A percentile compares a stretch with the other conserved stretches of the same genome.
Conservation (phyloP, 1,140 invertebrate species). For the Drosophila sulfurigaster region DNA sequence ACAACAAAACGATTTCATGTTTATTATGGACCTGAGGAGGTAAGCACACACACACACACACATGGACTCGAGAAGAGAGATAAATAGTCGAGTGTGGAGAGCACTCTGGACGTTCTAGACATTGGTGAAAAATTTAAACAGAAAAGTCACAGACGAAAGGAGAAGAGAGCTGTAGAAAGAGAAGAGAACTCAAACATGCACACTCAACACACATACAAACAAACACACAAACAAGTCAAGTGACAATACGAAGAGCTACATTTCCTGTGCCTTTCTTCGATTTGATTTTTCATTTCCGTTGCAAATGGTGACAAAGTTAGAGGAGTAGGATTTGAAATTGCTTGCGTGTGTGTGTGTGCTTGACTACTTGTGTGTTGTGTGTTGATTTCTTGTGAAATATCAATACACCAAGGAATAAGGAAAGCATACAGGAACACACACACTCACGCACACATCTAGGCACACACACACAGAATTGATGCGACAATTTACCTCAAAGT, state of each 20-base stretch:
- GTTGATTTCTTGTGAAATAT: conserved; percentile 81
- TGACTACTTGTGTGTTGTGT: conserved; percentile 74
- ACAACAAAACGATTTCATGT: conserved; percentile 72
- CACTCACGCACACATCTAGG: not conserved
- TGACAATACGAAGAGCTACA: conserved; percentile 72
- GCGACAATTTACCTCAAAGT: conserved; percentile 50
- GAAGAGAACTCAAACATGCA: conserved; percentile 2
- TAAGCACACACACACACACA: conserved; percentile 20
- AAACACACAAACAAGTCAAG: conserved; percentile 43
- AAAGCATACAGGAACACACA: conserved; percentile 46
- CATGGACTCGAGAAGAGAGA: conserved; percentile 25
- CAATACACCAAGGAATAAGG: conserved; percentile 70
- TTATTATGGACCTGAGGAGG: conserved; percentile 57
- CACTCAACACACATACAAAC: not conserved
- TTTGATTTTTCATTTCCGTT: conserved; percentile 83
- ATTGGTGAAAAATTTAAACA: conserved; percentile 77
- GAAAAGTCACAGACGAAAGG: conserved; percentile 21
- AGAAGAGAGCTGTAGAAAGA: too few species aligned
- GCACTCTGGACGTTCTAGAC: conserved; percentile 57
- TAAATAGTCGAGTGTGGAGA: conserved; percentile 53
- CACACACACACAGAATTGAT: conserved; percentile 22
- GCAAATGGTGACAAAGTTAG: conserved; percentile 77
- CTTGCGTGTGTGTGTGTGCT: conserved; percentile 32
- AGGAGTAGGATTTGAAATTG: conserved; percentile 27
- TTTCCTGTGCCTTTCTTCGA: conserved; percentile 81